phyloP scores from a whole-genome alignment of 2,888 invertebrate species.

The Apamea epomidion region DNA sequence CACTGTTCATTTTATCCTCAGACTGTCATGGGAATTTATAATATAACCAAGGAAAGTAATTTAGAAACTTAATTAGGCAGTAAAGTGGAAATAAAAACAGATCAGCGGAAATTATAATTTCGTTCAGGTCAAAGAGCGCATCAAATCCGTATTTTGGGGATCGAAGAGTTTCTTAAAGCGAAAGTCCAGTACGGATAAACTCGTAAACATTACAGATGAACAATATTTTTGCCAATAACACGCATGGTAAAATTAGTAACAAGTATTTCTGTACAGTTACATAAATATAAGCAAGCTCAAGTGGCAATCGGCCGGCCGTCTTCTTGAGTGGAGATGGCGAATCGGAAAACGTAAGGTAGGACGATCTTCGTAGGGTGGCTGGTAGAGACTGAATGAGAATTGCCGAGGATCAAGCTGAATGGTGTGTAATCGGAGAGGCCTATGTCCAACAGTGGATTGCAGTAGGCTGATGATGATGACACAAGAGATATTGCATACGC shows the following conservation, averaged over 20 bases:
- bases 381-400: background rate
- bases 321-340: background rate
- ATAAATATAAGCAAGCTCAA: background rate
- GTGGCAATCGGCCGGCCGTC: background rate
- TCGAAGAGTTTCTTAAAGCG: background rate
- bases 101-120: constrained; percentile 41
- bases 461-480: background rate
- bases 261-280: background rate
- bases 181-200: constrained; percentile 23
- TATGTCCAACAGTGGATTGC: background rate
- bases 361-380: background rate
- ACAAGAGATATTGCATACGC: too few relatives aligned
- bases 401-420: background rate
- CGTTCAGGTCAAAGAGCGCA: constrained; percentile 28
- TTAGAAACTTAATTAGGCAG: constrained; percentile 14
- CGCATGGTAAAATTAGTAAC: background rate
- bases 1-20: background rate
- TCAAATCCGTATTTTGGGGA: constrained; percentile 41
- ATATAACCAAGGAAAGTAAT: constrained; percentile 17
- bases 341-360: background rate
- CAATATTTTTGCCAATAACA: background rate
- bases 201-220: background rate
- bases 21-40: background rate
- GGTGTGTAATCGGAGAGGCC: background rate
- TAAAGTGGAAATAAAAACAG: background rate